phyloP scores from a whole-genome alignment of 1,140 invertebrate genomes.

The Tigriopus japonicus region DNA sequence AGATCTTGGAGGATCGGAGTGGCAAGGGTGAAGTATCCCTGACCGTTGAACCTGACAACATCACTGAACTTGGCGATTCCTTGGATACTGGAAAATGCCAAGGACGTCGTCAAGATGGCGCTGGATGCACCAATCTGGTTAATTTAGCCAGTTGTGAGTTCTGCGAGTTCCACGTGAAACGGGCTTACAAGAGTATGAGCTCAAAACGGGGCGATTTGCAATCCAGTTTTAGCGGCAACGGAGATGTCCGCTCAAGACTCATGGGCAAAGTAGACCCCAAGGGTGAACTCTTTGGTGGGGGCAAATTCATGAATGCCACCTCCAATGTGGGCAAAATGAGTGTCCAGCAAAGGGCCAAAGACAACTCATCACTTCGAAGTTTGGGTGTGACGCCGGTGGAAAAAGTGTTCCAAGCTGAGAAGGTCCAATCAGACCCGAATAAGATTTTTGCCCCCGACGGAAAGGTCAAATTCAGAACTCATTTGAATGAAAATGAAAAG shows the following conservation, averaged over 20 bases:
- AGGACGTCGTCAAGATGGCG: background rate
- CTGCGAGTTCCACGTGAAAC: conserved; percentile 3
- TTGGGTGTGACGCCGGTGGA: background rate
- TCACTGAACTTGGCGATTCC: conserved; percentile 4
- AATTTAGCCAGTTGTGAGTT: conserved; percentile 2
- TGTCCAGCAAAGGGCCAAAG: background rate
- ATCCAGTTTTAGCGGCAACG: background rate
- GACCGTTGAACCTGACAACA: conserved; percentile 6
- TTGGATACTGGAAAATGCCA: conserved; percentile 1
- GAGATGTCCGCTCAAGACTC: conserved; percentile 1
- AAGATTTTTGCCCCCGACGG: background rate
- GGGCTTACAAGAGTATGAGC: conserved; percentile 10
- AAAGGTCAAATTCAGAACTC: background rate
- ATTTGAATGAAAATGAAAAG: background rate
- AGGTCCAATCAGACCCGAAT: too few species aligned
- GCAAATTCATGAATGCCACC: background rate
- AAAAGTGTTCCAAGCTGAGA: background rate
- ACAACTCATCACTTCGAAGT: background rate
- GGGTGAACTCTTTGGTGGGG: conserved; percentile 7
- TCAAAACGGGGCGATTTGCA: background rate
- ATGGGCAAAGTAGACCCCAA: conserved; percentile 6
- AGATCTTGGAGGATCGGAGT: background rate
- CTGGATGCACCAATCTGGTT: background rate
- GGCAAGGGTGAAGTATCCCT: background rate
- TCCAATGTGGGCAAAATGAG: background rate